These are phyloP conservation scores for Abramis brama DNA, from an alignment of 2,113 vertebrate species.

Conservation along the genomic window DNA sequence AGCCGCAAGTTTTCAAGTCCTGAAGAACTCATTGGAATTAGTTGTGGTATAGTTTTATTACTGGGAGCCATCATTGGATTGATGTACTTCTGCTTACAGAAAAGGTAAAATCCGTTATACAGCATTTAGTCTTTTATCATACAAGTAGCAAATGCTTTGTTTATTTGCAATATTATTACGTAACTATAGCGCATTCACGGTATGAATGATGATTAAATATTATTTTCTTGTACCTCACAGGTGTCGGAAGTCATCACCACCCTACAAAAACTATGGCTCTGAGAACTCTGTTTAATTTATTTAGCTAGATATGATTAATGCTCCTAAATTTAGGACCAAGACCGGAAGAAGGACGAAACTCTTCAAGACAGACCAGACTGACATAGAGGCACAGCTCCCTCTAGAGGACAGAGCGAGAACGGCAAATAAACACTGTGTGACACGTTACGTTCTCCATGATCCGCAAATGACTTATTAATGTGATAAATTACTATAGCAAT, in stretches of 20 bases:
- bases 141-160: not conserved
- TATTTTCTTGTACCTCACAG: slow-evolving; percentile 54
- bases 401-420: not conserved
- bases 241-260: slow-evolving; percentile 54
- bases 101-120: slow-evolving; percentile 60
- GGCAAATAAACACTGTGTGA: not conserved
- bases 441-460: not conserved
- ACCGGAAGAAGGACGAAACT: not conserved
- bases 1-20: fast-evolving
- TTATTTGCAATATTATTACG: not conserved
- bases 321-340: not conserved
- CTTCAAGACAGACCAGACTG: not conserved
- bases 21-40: slow-evolving; percentile 66
- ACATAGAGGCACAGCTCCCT: not conserved
- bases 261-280: slow-evolving; percentile 55
- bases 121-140: not conserved
- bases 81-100: slow-evolving; percentile 56
- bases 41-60: slow-evolving; percentile 62
- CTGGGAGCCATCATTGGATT: slow-evolving; percentile 47
- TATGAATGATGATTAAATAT: not conserved
- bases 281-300: slow-evolving; percentile 61
- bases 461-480: not conserved
- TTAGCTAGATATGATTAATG: not conserved
- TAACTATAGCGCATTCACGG: not conserved
- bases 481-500: not conserved